Base-by-base conservation (phyloP, 2,888 invertebrate species). In the Dorcus parallelipipedus region DNA sequence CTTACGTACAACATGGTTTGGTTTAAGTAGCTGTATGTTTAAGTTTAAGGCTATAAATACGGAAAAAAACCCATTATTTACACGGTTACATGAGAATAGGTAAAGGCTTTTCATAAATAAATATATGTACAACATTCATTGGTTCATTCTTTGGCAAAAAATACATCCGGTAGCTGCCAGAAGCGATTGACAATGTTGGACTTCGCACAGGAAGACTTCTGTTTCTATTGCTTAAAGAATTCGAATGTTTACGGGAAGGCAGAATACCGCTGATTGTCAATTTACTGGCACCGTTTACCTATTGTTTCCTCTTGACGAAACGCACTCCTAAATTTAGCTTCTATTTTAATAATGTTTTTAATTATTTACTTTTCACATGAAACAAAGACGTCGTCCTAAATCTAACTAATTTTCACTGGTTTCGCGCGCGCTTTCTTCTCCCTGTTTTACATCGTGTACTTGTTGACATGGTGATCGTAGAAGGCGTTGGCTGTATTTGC, bases 401-500 rank as follows among this genome's bases (percentile, higher is more conserved):
- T 33, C 26, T 33, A 33, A 6, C 20, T 33, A 33, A 20, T 17
- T 40, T 51, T 10, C 17, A 51, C 51, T 51, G 3, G 10, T 51
- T 39, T 20, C 49, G 17, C 17, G 17, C 39, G 9, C 9, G 38
- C 7, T 52, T n/a, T 9, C 7, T 45, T 52, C 20, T 6, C 9
- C 42, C 10, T 41, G 38, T 49, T 38, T 59, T 38, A 67, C 61
- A 67, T 61, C 51, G 58, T 67, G 52, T 68, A 68, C 62, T 66
- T 64, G 41, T 63, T 66, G 38, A 62, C 59, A 52, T 73, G 68
- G 51, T 75, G 69, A 41, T 75, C 67, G 52, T 77, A 76, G 64
- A 76, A 77, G 26, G 72, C 66, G 61, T 77, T 76, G 0, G 77
- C 69, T 17, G 75, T 74, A 59, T 74, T 76, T 2, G 82, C 78